Percentiles rank a stretch among this genome's conserved stretches.
Conservation (phyloP, 2,888 invertebrate genomes). For the Trachelus tabidus region DNA sequence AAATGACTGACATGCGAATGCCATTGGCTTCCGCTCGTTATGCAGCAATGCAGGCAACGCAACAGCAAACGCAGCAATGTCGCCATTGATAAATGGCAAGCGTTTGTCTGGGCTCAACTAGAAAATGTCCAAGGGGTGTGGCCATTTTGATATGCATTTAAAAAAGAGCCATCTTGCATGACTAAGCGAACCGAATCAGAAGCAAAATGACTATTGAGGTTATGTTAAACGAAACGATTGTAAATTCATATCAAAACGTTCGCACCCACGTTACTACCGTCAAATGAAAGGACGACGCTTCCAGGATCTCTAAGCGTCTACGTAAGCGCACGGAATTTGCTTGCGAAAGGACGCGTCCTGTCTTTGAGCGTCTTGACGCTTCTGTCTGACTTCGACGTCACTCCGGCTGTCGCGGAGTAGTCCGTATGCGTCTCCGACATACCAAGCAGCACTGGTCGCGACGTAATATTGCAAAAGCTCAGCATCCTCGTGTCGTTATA, state of each 20-base stretch:
- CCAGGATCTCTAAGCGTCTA: not conserved
- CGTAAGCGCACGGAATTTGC: not conserved
- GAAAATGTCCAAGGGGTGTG: not conserved
- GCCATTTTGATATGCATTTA: not conserved
- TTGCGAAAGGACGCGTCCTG: not conserved
- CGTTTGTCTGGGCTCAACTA: not conserved
- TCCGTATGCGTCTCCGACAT: not conserved
- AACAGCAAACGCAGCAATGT: not conserved
- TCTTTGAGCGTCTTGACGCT: not conserved
- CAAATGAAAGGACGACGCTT: not conserved
- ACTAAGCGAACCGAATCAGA: not conserved
- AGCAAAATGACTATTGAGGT: not conserved
- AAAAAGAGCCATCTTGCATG: not conserved
- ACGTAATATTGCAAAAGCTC: not conserved
- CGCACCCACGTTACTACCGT: not conserved
- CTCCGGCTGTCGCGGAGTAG: not conserved
- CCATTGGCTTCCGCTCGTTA: not conserved
- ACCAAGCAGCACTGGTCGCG: not conserved
- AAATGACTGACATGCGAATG: constrained; percentile 4
- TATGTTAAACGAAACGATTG: not conserved
- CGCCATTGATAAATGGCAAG: not conserved
- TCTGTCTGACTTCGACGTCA: not conserved
- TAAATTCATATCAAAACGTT: not conserved
- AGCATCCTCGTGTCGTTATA: not conserved
- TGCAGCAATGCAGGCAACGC: not conserved